Base-by-base conservation (phyloP, 2,888 invertebrate species). In the Andrena dorsata region DNA sequence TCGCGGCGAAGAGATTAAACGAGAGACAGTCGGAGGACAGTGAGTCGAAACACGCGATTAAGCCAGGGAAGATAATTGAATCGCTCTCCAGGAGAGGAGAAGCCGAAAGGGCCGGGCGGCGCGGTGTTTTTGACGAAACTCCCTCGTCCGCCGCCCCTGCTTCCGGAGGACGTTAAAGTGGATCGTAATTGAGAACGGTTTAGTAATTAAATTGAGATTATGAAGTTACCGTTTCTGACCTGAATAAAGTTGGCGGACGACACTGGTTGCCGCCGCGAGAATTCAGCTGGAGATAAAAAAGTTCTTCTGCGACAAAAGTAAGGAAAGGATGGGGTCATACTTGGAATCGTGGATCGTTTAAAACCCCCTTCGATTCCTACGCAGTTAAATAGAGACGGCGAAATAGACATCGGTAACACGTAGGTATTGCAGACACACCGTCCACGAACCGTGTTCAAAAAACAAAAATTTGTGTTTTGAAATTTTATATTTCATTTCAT, bases 141-240 rank as follows among this genome's bases (percentile, higher is more conserved):
- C 61, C 7, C 13, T 2, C 8, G 60, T 56, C 23, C 56, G 3
- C 10, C 56, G 10, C 4, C 20, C 56, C 56, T 26, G 51, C 65
- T 71, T 71, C 71, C 58, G 7, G 41, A 49, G 26, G 26, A 69
- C 7, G 32, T 35, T 71, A 49, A 80, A 80, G 61, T 20, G 80
- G 35, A 56, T 68, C 23, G 41, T 64, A 74, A 70, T 70, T 69
- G 82, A 49, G 53, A 69, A 51, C 69, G 30, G 53, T 47, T 63
- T 66, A 23, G 69, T 69, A 81, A 73, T 70, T 51, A 66, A 74
- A 74, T 70, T 51, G 28, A 53, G 65, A 70, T 81, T 81, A 81
- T 56, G 47, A 81, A 74, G 81, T 74, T 61, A 53, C 51, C 56
- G 73, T 58, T 73, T 60, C 68, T 80, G 64, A 66, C 71, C 65